Percentiles rank a stretch among this genome's conserved stretches.
These are phyloP conservation scores for Pachliopta kotzebuea DNA, from an alignment of 2,888 invertebrate species.

Conservation along the genomic window DNA sequence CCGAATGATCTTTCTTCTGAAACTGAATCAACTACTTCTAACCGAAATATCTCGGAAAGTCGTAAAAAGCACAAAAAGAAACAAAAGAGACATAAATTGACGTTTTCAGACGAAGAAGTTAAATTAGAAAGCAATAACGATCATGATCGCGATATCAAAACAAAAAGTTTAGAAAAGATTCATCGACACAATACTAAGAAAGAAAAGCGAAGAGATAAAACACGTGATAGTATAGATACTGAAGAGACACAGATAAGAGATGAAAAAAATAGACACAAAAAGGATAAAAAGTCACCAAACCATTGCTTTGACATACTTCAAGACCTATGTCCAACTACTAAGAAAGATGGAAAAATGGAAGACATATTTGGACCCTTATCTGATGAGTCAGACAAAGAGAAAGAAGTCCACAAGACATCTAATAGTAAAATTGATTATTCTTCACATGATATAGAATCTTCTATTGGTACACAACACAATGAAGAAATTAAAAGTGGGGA, in stretches of 20 bases:
- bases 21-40: conserved; percentile 65
- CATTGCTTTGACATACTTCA: conserved; percentile 47
- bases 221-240: conserved; percentile 73
- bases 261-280: conserved; percentile 81
- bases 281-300: conserved; percentile 69
- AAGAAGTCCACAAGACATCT: conserved; percentile 38
- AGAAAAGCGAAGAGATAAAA: conserved; percentile 82
- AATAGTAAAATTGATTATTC: conserved; percentile 51
- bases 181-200: conserved; percentile 79
- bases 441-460: conserved; percentile 44
- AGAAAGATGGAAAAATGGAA: conserved; percentile 91
- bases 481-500: conserved; percentile 60
- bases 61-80: conserved; percentile 92
- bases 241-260: conserved; percentile 61
- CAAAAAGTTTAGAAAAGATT: conserved; percentile 74
- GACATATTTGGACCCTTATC: conserved; percentile 93
- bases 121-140: conserved; percentile 62
- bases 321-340: conserved; percentile 57
- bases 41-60: conserved; percentile 70
- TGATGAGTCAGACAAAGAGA: conserved; percentile 82
- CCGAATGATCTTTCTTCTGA: conserved; percentile 72
- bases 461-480: conserved; percentile 36
- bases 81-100: conserved; percentile 87
- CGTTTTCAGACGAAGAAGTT: conserved; percentile 80
- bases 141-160: conserved; percentile 51